Evolutionary conservation across 1,140 invertebrate species (phyloP).

Genomic region (Drosophila jambulina): DNA sequence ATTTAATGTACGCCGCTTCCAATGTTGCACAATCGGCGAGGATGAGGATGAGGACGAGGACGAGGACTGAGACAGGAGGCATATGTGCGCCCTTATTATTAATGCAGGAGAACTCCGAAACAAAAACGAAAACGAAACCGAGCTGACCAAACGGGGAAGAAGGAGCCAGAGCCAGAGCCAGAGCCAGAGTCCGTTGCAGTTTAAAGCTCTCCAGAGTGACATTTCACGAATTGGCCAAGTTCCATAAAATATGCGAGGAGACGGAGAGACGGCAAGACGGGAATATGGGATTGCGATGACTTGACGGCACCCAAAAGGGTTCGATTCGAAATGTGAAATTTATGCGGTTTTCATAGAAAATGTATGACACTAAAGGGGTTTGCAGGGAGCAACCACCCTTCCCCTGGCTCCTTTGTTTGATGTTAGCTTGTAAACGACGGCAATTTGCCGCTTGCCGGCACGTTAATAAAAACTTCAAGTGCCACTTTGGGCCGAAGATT

Average conservation of each 20-base stretch:
- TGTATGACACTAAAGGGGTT: conserved; percentile 72
- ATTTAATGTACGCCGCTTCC: conserved; percentile 66
- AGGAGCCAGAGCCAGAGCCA: conserved; percentile 11
- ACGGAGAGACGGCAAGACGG: neutral
- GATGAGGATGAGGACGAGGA: neutral
- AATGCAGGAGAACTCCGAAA: conserved; percentile 60
- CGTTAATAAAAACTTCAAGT: conserved; percentile 81
- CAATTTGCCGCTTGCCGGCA: conserved; percentile 72
- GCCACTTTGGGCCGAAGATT: conserved; percentile 78
- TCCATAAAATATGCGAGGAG: conserved; percentile 71
- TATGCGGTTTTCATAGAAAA: conserved; percentile 82
- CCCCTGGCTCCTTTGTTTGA: neutral
- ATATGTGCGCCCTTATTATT: conserved; percentile 77
- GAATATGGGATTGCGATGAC: conserved; percentile 15
- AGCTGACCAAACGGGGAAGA: conserved; percentile 35
- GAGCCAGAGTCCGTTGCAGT: conserved; percentile 25
- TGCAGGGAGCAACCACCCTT: neutral
- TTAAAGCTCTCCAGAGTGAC: conserved; percentile 84
- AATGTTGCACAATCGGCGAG: conserved; percentile 46
- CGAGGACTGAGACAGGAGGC: conserved; percentile 26
- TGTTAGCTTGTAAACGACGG: conserved; percentile 67
- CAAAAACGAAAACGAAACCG: conserved; percentile 54
- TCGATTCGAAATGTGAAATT: conserved; percentile 61
- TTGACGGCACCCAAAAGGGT: conserved; percentile 73
- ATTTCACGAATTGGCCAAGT: conserved; percentile 82